Base-by-base conservation (phyloP, 2,888 invertebrate species). In the Luffia ferchaultella region DNA sequence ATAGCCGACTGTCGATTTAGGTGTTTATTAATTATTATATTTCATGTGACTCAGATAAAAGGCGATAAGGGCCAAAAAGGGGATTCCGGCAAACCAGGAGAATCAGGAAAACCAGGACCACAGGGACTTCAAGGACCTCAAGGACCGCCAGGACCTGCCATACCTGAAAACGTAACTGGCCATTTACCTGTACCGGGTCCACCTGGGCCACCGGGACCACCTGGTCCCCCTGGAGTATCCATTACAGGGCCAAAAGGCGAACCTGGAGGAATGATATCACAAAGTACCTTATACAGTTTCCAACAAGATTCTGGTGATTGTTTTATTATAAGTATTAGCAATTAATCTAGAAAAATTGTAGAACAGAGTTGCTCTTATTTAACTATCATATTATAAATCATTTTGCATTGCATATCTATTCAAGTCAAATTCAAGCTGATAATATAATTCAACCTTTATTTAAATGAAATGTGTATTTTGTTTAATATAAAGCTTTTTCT, bases 11-110 rank as follows among this genome's bases (percentile, higher is more conserved):
- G 12, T 30, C 30, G n/a, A 15, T 40, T 40, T 40, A 40, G 40
- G 7, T 42, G 16, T 42, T 3, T 16, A 17, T 42, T 3, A 16
- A 43, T 20, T 2, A n/a, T 19, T 9, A 16, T 20, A 43, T 16
- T 18, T 15, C 16, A 19, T 15, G 43, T 43, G 18, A 9, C n/a
- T 12, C 52, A 79, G 79, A 42, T 67, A 1, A 76, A 70, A 61
- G 76, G 77, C 9, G 69, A 68, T 5, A 79, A 74, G 55, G 77
- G 77, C 18, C 68, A 71, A 2, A 58, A 54, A 40, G 76, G 77
- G 20, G 62, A 66, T 1, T 54, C 50, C 1, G 78, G 78, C 2
- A 53, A 50, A 15, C 53, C 61, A 42, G 49, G 49, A 15, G 49
- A 49, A 16, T 18, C 2, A 17, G 48, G 48, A 1, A 18, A 41